Evolutionary conservation across 1,140 invertebrate species (phyloP), one percentile per base, ranked within the genome.

Genomic region (Philotrypesis tridentata): DNA sequence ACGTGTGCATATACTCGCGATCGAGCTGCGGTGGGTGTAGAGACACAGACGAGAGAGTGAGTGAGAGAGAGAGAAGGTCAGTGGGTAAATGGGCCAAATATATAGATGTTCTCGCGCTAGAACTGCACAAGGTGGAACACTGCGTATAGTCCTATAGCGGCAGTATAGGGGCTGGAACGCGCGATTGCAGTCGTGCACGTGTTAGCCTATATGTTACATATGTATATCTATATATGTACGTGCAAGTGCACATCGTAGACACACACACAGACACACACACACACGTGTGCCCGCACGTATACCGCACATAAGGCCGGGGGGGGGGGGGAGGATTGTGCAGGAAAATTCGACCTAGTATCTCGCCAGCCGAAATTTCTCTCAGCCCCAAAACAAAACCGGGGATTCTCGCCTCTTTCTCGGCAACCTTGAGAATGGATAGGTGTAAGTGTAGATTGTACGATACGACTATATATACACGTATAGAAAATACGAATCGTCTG

Each of bases 51-150:
- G n/a, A n/a, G n/a, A n/a, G n/a, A 37, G 71, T 8, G 31, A 12
- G 60, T 37, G 40, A 43, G 67, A 60, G 43, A 70, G 65, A 4
- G 43, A 55, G 67, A 85, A 87, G 87, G 87, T 88, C 86, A 87
- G 76, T 82, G 85, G 87, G 87, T 86, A 87, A 87, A 88, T 87
- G 83, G 87, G 87, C 86, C 86, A 85, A 88, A 85, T 85, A 82
- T 84, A 84, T 84, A 73, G 29, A 37, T 17, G 17, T 7, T 9
- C 40, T 9, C 40, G 61, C 65, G 40, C 55, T 61, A 70, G 48
- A 55, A 55, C 48, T 55, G 61, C 67, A 71, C 14, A 67, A 72
- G 40, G 48, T 61, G 48, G 21, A 63, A 80, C 70, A 80, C 70
- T 80, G 55, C 37, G 70, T 80, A n/a, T n/a, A 43, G 60, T 72